Conservation (phyloP, 2,113 vertebrate genomes). For the Leucopsar rothschildi region DNA sequence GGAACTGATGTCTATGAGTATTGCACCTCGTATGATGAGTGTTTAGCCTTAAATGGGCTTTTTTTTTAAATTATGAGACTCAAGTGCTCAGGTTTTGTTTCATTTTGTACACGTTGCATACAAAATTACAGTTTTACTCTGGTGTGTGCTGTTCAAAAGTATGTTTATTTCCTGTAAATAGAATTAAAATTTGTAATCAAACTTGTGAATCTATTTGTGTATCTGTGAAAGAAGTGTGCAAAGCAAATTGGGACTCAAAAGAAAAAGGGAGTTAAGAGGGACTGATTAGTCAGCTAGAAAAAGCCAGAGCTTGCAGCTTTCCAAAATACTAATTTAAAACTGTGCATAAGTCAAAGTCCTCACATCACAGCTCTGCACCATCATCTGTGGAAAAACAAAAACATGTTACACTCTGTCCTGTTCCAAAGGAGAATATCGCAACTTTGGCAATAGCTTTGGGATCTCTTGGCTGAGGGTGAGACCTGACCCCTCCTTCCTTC, state of each 20-base stretch:
- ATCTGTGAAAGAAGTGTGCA: constrained; percentile 22
- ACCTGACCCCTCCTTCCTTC: not conserved
- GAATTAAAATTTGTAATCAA: constrained; percentile 71
- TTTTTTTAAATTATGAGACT: not conserved
- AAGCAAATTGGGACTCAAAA: constrained; percentile 34
- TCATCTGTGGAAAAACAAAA: constrained; percentile 69
- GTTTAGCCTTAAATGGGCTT: constrained; percentile 50
- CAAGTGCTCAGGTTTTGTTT: not conserved
- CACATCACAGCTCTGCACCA: constrained; percentile 66
- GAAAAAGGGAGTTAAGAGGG: constrained; percentile 31
- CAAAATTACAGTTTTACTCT: constrained; percentile 20
- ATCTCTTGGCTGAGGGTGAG: not conserved
- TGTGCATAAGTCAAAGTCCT: not conserved
- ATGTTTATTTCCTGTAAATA: constrained; percentile 75
- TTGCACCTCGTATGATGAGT: constrained; percentile 98
- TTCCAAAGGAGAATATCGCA: not conserved
- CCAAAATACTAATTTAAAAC: constrained; percentile 22
- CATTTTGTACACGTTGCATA: not conserved
- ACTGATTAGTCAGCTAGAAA: constrained; percentile 43
- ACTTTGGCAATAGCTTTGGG: not conserved
- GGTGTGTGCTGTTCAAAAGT: constrained; percentile 41
- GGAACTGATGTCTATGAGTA: constrained; percentile 98
- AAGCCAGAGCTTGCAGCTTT: constrained; percentile 36
- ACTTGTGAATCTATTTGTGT: constrained; percentile 56
- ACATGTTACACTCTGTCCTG: not conserved